A percentile compares a stretch with the other conserved stretches of the same genome.
Evolutionary conservation across 2,888 invertebrate genomes (phyloP).

Genomic region (Caenorhabditis doughertyi): DNA sequence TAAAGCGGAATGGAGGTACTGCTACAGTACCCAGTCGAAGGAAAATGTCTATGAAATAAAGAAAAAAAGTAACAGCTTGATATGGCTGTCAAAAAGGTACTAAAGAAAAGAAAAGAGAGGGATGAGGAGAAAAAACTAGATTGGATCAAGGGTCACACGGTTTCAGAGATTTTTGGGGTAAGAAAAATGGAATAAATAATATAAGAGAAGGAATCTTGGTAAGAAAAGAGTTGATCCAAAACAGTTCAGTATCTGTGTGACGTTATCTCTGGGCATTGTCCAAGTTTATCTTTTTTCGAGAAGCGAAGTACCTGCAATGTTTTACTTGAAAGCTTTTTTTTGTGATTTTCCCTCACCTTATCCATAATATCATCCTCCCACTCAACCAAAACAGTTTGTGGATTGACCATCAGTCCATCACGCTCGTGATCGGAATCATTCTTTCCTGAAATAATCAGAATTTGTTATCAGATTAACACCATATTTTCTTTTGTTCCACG

Average conservation of each 20-base stretch:
- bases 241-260: slow-evolving; percentile 57
- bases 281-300: slow-evolving; percentile 71
- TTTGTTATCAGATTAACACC: slow-evolving; percentile 60
- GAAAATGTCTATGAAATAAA: slow-evolving; percentile 2
- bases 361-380: slow-evolving; percentile 79
- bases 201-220: not conserved
- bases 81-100: slow-evolving; percentile 19
- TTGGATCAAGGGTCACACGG: slow-evolving; percentile 66
- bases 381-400: slow-evolving; percentile 78
- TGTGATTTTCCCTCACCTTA: slow-evolving; percentile 56
- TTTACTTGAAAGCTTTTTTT: not conserved
- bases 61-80: slow-evolving; percentile 24
- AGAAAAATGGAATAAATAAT: slow-evolving; percentile 1
- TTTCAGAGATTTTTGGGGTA: slow-evolving; percentile 42
- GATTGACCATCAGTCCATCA: slow-evolving; percentile 74
- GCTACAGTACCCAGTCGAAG: slow-evolving; percentile 38
- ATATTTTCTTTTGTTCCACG: slow-evolving; percentile 44
- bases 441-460: slow-evolving; percentile 70
- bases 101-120: not conserved
- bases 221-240: not conserved
- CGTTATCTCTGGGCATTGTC: slow-evolving; percentile 65
- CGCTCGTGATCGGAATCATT: slow-evolving; percentile 71
- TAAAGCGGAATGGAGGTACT: slow-evolving; percentile 49
- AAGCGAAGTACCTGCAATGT: slow-evolving; percentile 69
- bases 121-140: slow-evolving; percentile 48